phyloP scores from a whole-genome alignment of 2,113 vertebrate species.

The Agapornis roseicollis region DNA sequence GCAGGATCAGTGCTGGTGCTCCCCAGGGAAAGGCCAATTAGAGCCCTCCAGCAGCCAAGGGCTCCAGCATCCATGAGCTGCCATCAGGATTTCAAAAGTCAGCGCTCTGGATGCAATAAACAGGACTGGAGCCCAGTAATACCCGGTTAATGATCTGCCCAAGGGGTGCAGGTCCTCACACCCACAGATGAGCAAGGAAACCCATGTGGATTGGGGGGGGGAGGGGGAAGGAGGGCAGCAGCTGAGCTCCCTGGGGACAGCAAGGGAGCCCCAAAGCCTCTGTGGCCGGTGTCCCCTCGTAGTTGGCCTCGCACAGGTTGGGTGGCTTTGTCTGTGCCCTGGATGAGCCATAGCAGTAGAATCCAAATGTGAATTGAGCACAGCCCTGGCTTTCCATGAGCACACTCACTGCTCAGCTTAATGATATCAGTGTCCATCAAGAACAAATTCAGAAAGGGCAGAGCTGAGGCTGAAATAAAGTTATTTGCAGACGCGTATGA shows the following conservation, averaged over 20 bases:
- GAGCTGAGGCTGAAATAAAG: conserved; percentile 3
- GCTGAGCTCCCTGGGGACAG: background rate
- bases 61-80: background rate
- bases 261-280: accelerated
- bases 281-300: background rate
- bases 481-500: conserved; percentile 18
- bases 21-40: background rate
- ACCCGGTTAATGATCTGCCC: background rate
- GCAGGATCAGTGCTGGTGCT: background rate
- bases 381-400: background rate
- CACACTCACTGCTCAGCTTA: accelerated
- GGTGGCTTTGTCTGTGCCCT: background rate
- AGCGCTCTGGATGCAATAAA: background rate
- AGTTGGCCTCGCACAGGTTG: accelerated
- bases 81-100: background rate
- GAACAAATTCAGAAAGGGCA: background rate
- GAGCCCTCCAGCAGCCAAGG: background rate
- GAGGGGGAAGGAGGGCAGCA: background rate
- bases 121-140: accelerated
- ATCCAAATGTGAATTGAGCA: background rate
- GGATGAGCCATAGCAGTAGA: background rate
- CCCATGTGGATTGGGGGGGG: background rate
- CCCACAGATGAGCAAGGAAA: background rate
- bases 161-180: background rate
- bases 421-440: background rate